phyloP scores from a whole-genome alignment of 2,113 vertebrate genomes.

The Microcebus jonahi region DNA sequence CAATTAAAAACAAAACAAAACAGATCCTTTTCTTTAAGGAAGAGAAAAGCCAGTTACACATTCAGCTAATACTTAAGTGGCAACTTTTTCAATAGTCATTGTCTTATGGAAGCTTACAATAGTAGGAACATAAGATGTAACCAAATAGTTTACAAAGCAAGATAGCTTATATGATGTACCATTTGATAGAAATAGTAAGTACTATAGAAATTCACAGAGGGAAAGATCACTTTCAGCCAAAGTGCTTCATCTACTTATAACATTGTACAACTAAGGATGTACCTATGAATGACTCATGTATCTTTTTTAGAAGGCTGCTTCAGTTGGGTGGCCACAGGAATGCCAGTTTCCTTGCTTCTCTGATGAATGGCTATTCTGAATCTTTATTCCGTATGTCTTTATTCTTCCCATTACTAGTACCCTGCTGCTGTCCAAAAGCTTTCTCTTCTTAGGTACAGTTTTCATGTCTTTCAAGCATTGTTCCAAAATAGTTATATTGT shows the following conservation, averaged over 20 bases:
- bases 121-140: neutral
- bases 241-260: neutral
- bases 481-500: neutral
- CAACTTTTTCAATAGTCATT: neutral
- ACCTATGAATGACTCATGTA: neutral
- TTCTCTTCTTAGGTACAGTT: neutral
- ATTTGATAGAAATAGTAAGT: constrained; percentile 28
- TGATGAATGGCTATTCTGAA: neutral
- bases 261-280: neutral
- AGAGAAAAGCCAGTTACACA: neutral
- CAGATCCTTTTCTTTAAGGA: neutral
- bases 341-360: neutral
- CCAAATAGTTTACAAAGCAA: neutral
- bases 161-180: neutral
- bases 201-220: neutral
- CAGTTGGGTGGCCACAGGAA: neutral
- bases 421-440: neutral
- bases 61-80: neutral
- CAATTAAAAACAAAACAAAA: constrained; percentile 13
- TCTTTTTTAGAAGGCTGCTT: neutral
- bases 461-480: neutral
- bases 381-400: neutral
- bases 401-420: neutral
- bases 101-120: neutral
- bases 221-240: neutral